A percentile compares a stretch with the other conserved stretches of the same genome.
These are phyloP conservation scores for Entelurus aequoreus DNA, from an alignment of 2,113 vertebrate species.

Conservation along the genomic window DNA sequence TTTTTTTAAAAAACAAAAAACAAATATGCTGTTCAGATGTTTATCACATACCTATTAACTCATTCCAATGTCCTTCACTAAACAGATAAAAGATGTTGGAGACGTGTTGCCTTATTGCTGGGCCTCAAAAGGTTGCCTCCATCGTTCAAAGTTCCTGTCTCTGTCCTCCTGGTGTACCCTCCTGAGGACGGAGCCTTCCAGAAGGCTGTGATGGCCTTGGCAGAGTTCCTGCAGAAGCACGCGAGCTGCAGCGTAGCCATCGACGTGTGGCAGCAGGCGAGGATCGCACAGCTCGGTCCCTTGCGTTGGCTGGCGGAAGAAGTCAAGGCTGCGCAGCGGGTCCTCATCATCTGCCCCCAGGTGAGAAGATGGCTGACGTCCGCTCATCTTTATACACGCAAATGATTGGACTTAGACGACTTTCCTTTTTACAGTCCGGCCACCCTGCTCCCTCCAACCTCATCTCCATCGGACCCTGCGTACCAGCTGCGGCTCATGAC, in stretches of 20 bases:
- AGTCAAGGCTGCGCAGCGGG: slow-evolving; percentile 56
- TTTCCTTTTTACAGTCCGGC: slow-evolving; percentile 6
- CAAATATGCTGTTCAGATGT: no score
- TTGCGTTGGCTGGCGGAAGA: slow-evolving; percentile 76
- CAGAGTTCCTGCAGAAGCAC: slow-evolving; percentile 70
- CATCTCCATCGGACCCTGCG: slow-evolving; percentile 5
- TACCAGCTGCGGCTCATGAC: slow-evolving; percentile 65
- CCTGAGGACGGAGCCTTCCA: slow-evolving; percentile 65
- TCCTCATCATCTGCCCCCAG: slow-evolving; percentile 70
- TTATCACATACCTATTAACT: no score
- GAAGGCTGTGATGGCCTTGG: slow-evolving; percentile 65
- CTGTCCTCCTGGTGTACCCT: slow-evolving; percentile 75
- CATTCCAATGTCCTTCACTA: neutral
- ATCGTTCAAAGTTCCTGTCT: slow-evolving; percentile 9
- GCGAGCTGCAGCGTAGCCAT: slow-evolving; percentile 68
- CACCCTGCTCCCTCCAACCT: neutral
- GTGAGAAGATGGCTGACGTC: slow-evolving; percentile 1
- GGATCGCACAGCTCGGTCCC: slow-evolving; percentile 71
- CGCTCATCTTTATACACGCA: neutral
- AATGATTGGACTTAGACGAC: neutral
- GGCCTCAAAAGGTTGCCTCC: slow-evolving; percentile 9
- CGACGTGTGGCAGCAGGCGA: slow-evolving; percentile 76
- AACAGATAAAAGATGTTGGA: slow-evolving; percentile 23
- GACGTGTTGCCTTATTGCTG: neutral
- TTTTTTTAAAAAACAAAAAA: no score